Conservation (phyloP, 2,113 vertebrate genomes). For the Chionomys nivalis region DNA sequence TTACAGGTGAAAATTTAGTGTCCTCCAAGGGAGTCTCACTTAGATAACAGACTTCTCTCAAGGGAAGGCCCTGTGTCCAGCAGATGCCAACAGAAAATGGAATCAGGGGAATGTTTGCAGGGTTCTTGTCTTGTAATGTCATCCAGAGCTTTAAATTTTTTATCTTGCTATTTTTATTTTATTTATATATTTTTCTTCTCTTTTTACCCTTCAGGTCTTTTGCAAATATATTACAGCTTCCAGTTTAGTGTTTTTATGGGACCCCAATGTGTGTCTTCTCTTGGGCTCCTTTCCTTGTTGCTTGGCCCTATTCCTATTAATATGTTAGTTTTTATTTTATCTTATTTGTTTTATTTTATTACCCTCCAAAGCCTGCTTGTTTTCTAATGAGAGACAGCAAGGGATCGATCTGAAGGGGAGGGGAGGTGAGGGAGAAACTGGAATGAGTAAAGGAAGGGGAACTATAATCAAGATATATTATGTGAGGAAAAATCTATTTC, state of each 20-base stretch:
- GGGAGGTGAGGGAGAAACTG: not conserved
- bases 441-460: not conserved
- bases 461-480: not conserved
- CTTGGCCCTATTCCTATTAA: not conserved
- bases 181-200: not conserved
- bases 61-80: not conserved
- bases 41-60: not conserved
- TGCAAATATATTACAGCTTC: not conserved
- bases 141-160: not conserved
- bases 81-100: not conserved
- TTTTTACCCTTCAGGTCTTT: not conserved
- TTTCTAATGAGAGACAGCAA: not conserved
- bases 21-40: not conserved
- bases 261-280: not conserved
- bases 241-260: not conserved
- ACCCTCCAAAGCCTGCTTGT: not conserved
- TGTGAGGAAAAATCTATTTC: not conserved
- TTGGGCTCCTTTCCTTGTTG: not conserved
- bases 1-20: not conserved
- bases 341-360: not conserved
- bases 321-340: not conserved
- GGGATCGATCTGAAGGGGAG: not conserved
- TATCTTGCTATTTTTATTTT: not conserved
- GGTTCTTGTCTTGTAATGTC: not conserved
- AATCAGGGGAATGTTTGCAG: not conserved